phyloP scores from a whole-genome alignment of 1,140 invertebrate species.

The Drosophila repleta region DNA sequence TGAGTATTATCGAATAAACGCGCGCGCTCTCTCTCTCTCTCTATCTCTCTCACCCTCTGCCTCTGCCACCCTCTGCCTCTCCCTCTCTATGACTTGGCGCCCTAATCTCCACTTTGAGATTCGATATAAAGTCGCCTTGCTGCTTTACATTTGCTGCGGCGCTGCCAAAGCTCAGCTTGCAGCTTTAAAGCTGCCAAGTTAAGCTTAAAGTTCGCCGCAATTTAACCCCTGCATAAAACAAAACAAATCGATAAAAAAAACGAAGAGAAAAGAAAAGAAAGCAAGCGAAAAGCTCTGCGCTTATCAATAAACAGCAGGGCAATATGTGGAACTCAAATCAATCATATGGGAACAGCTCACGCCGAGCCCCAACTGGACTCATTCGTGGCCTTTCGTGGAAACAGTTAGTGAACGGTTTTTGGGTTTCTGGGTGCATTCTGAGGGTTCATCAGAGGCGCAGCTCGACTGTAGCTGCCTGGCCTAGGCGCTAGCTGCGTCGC shows the following conservation, averaged over 20 bases:
- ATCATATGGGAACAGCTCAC: slow-evolving; percentile 4
- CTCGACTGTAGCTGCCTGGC: slow-evolving; percentile 27
- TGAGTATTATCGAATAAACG: slow-evolving; percentile 43
- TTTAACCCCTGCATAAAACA: slow-evolving; percentile 5
- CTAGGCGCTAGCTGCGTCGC: slow-evolving; percentile 55
- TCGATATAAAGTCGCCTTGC: slow-evolving; percentile 61
- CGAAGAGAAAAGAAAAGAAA: not conserved
- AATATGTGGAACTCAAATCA: slow-evolving; percentile 15
- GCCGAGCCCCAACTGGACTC: not conserved
- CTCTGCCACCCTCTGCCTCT: slow-evolving; percentile 17
- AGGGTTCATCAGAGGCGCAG: slow-evolving; percentile 17
- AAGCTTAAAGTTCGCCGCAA: slow-evolving; percentile 35
- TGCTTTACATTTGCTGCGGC: slow-evolving; percentile 15
- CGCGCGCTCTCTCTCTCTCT: not conserved
- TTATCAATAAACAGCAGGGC: slow-evolving; percentile 30
- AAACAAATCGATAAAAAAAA: slow-evolving; percentile 36
- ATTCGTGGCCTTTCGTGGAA: slow-evolving; percentile 22
- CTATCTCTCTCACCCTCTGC: not conserved
- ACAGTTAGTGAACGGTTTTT: not conserved
- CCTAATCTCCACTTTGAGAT: slow-evolving; percentile 71
- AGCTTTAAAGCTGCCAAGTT: slow-evolving; percentile 34
- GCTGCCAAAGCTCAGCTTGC: slow-evolving; percentile 39
- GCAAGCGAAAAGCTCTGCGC: slow-evolving; percentile 32
- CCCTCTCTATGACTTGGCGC: slow-evolving; percentile 35
- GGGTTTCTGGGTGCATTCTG: not conserved